These are phyloP conservation scores for Scytalopus superciliaris DNA, from an alignment of 2,113 vertebrate genomes.

Conservation along the genomic window DNA sequence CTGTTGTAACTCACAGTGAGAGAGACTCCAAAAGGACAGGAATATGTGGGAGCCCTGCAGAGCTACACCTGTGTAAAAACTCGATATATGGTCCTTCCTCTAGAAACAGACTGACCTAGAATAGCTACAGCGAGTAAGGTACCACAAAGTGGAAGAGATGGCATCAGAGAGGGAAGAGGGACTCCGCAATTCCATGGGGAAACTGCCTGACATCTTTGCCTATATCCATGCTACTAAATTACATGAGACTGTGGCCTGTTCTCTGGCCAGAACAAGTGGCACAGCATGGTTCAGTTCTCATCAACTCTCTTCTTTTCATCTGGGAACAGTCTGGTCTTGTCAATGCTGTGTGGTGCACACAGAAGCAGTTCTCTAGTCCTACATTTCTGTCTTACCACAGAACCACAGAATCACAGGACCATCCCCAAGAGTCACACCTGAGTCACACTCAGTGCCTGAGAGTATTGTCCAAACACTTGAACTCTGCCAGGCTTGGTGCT, in stretches of 20 bases:
- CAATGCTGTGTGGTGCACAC: background rate
- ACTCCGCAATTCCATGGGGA: fast-evolving
- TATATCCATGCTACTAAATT: background rate
- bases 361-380: background rate
- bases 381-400: background rate
- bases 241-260: background rate
- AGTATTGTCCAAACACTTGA: background rate
- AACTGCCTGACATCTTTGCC: background rate
- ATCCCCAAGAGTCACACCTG: background rate
- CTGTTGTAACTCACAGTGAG: background rate
- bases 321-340: background rate
- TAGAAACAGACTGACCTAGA: background rate
- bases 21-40: background rate
- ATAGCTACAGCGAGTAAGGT: background rate
- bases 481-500: background rate
- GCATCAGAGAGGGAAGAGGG: background rate
- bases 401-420: background rate
- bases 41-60: background rate
- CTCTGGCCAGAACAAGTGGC: background rate
- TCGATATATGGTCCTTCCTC: background rate
- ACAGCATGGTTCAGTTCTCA: background rate
- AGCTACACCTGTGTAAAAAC: background rate
- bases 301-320: background rate
- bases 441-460: background rate
- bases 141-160: background rate